Base-by-base conservation (phyloP, 2,113 vertebrate species). In the Neotoma lepida region DNA sequence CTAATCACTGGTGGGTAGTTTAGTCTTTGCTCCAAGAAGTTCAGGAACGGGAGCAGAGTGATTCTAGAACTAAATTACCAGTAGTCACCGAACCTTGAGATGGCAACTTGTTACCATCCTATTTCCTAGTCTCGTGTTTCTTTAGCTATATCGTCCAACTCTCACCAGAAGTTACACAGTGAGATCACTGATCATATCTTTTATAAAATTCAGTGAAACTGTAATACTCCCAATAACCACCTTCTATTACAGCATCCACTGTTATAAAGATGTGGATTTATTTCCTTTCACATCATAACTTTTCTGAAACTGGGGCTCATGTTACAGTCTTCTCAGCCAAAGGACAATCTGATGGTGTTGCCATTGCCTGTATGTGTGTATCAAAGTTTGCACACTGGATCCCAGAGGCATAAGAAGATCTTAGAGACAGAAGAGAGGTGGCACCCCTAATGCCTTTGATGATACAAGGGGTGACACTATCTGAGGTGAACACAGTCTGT, bases 121-220 rank as follows among this genome's bases (percentile, higher is more conserved):
- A 30, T 70, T 70, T 91, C 35, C 63, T 89, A 26, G 35, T 49
- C 30, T 86, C 51, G 1, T 61, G 35, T 94, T 92, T 93, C 33
- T 70, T 93, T 63, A 87, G 78, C 17, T 78, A 6, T 80, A 33
- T 76, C 78, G 12, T 80, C 63, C 35, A 71, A 4, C 7, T 46
- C 82, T 90, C 66, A 68, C 9, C 28, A 89, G 89, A 93, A 91
- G 44, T n/a, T 93, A 66, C 39, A 33, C 46, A 91, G 63, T 56
- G 15, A 76, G 22, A 84, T 93, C 71, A 94, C 81, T 74, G 58
- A 70, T 54, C 90, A 41, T 56, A 80, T 1, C 2, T 9, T 35
- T 63, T 17, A 88, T 54, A 39, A 66, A 93, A 39, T 82, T 51
- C 88, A 64, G 22, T 26, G 58, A 94, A 96, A 85, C 28, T 30